Percentiles rank a stretch among this genome's conserved stretches.
Conservation (phyloP, 2,113 vertebrate genomes). For the Casuarius casuarius region DNA sequence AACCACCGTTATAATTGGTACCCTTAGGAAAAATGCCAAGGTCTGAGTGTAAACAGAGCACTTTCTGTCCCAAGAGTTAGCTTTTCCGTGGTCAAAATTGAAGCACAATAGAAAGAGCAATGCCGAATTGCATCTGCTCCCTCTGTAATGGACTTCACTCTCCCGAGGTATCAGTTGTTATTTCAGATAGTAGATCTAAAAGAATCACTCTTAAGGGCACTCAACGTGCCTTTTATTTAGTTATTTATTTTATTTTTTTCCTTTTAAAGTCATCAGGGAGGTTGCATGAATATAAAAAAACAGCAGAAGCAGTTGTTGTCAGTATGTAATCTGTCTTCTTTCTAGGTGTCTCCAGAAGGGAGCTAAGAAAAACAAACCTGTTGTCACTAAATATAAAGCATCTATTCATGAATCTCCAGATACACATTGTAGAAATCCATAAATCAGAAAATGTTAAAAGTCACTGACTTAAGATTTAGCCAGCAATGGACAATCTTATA, state of each 20-base stretch:
- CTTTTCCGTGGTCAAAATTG: not conserved
- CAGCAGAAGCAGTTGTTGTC: rapidly evolving
- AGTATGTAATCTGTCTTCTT: not conserved
- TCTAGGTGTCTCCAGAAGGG: not conserved
- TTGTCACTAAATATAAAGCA: not conserved
- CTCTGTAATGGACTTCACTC: not conserved
- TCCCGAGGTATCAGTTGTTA: not conserved
- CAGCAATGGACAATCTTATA: not conserved
- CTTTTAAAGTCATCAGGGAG: not conserved
- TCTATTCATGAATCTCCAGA: not conserved
- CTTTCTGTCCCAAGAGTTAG: slow-evolving; percentile 33
- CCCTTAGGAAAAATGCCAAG: slow-evolving; percentile 50
- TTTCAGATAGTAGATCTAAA: not conserved
- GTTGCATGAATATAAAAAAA: not conserved
- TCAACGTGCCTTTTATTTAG: not conserved
- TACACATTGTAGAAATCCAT: not conserved
- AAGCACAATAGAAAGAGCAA: slow-evolving; percentile 20
- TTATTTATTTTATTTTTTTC: not conserved
- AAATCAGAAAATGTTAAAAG: not conserved
- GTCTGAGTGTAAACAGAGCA: slow-evolving; percentile 47
- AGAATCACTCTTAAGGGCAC: not conserved
- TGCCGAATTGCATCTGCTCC: slow-evolving; percentile 26
- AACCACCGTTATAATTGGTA: slow-evolving; percentile 42
- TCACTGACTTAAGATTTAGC: not conserved
- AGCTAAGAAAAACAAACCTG: not conserved